Evolutionary conservation across 2,113 vertebrate species (phyloP).

Genomic region (Pavo muticus): DNA sequence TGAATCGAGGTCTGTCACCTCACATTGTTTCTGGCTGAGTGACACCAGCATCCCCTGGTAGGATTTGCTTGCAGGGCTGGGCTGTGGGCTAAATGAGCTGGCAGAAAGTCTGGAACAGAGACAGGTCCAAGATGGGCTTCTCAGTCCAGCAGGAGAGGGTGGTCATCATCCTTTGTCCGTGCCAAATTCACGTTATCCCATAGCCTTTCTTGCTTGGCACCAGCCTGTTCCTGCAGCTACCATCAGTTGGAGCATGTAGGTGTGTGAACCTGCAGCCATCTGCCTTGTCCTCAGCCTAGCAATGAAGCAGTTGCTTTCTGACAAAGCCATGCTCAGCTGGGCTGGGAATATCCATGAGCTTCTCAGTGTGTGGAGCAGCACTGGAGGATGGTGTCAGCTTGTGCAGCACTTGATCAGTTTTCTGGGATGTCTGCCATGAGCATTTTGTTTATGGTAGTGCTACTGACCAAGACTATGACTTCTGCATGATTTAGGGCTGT

Average conservation of each 20-base stretch:
- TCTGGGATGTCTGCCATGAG: not conserved
- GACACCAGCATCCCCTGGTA: not conserved
- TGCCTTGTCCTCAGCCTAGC: not conserved
- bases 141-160: not conserved
- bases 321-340: not conserved
- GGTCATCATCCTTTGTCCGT: not conserved
- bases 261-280: not conserved
- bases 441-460: not conserved
- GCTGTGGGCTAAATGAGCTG: not conserved
- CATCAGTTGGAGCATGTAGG: not conserved
- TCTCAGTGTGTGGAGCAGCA: not conserved
- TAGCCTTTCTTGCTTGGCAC: not conserved
- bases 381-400: not conserved
- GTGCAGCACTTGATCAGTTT: not conserved
- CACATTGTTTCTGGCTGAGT: not conserved
- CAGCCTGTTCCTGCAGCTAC: not conserved
- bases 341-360: not conserved
- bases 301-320: not conserved
- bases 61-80: not conserved
- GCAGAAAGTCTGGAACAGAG: not conserved
- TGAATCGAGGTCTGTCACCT: not conserved
- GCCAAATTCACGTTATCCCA: rapidly evolving
- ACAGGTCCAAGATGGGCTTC: not conserved
- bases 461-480: not conserved
- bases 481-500: not conserved